Conservation (phyloP, 2,888 invertebrate species). For the Deroplatys truncata region DNA sequence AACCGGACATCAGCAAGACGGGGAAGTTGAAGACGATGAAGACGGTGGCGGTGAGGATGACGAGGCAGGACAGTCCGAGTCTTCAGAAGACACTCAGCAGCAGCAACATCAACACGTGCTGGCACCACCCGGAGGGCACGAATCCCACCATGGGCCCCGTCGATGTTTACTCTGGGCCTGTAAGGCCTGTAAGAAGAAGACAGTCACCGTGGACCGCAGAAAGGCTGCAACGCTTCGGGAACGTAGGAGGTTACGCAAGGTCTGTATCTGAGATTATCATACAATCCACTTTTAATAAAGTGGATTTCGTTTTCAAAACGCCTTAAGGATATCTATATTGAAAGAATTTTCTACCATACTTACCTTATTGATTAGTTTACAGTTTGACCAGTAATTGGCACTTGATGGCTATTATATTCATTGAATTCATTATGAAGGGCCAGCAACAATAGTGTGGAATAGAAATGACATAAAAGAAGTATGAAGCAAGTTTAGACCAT, state of each 20-base stretch:
- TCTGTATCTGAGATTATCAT: constrained; percentile 41
- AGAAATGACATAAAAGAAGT: no score
- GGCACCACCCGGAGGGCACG: constrained; percentile 7
- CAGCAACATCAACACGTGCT: constrained; percentile 28
- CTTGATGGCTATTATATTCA: no score
- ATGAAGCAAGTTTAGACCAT: no score
- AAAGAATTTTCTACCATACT: no score
- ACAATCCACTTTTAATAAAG: no score
- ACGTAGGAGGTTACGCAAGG: constrained; percentile 86
- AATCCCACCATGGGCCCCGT: constrained; percentile 46
- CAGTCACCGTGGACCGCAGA: constrained; percentile 89
- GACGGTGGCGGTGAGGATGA: constrained; percentile 28
- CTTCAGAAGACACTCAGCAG: neutral
- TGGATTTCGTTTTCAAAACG: no score
- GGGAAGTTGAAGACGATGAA: neutral
- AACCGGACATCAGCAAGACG: neutral
- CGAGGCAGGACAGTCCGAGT: constrained; percentile 29
- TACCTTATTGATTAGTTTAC: no score
- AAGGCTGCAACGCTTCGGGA: constrained; percentile 97
- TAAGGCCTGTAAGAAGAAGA: constrained; percentile 95
- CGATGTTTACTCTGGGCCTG: constrained; percentile 95
- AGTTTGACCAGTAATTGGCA: no score
- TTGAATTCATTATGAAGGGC: no score
- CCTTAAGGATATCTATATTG: no score
- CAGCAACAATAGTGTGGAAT: no score